Percentiles rank a stretch among this genome's conserved stretches.
Conservation (phyloP, 2,113 vertebrate genomes). For the Felis catus region DNA sequence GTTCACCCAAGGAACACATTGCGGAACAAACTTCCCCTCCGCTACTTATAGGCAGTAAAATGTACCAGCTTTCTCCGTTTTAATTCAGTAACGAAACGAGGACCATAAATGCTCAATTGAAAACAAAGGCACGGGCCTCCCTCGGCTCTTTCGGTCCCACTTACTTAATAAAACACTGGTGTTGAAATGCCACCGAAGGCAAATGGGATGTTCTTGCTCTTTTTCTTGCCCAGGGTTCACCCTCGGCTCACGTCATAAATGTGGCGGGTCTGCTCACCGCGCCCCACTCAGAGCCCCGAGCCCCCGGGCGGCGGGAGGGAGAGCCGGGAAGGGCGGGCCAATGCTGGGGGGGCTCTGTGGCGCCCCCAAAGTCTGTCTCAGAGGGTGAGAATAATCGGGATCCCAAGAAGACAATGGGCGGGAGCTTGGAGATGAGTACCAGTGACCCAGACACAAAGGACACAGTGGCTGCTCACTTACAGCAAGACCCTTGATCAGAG, state of each 20-base stretch:
- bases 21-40: not conserved
- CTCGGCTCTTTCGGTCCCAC: not conserved
- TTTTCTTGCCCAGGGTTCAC: not conserved
- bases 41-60: not conserved
- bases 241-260: not conserved
- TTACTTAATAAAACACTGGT: not conserved
- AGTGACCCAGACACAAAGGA: not conserved
- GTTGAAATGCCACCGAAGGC: not conserved
- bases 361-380: too few species aligned
- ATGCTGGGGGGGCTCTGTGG: fast-evolving
- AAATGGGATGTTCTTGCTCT: not conserved
- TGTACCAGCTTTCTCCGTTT: not conserved
- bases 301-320: fast-evolving
- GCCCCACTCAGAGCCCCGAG: fast-evolving
- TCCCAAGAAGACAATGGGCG: not conserved
- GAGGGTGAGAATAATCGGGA: not conserved
- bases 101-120: not conserved
- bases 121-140: not conserved
- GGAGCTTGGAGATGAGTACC: fast-evolving
- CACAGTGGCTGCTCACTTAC: fast-evolving
- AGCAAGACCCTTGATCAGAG: not conserved
- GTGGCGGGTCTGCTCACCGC: fast-evolving
- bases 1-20: not conserved
- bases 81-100: not conserved
- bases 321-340: fast-evolving